Evolutionary conservation across 2,888 invertebrate species (phyloP).

Genomic region (Prionchulus punctatus): DNA sequence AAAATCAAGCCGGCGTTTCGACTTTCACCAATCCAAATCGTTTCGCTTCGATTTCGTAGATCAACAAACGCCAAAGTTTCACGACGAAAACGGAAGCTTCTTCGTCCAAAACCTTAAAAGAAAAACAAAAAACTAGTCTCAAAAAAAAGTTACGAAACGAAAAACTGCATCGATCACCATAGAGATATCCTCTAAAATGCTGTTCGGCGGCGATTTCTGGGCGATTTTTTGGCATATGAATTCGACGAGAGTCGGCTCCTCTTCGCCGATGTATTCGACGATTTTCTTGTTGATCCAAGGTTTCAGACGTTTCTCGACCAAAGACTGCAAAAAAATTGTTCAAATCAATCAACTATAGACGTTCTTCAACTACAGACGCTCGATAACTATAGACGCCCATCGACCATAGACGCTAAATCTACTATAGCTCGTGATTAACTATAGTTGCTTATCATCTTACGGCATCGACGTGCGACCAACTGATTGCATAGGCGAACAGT

Average conservation of each 20-base stretch:
- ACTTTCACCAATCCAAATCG: slow-evolving; percentile 69
- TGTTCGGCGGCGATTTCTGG: slow-evolving; percentile 75
- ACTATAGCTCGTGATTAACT: background rate
- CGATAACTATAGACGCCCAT: no score
- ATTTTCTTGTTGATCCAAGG: slow-evolving; percentile 99
- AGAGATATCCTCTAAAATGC: slow-evolving; percentile 91
- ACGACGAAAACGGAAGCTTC: slow-evolving; percentile 99
- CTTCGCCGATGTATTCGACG: slow-evolving; percentile 96
- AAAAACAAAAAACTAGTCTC: slow-evolving; percentile 14
- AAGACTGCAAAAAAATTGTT: slow-evolving; percentile 40
- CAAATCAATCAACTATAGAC: no score
- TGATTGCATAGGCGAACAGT: slow-evolving; percentile 80
- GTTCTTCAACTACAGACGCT: no score
- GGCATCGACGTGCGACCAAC: slow-evolving; percentile 64
- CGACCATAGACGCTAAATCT: background rate
- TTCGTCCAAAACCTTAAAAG: slow-evolving; percentile 79
- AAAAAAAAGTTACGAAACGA: background rate
- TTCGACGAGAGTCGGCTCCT: slow-evolving; percentile 92
- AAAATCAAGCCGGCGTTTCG: no score
- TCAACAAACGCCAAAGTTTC: slow-evolving; percentile 98
- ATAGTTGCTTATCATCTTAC: slow-evolving; percentile 31
- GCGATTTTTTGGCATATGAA: slow-evolving; percentile 97
- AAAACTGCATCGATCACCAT: slow-evolving; percentile 51
- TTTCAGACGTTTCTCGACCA: slow-evolving; percentile 85
- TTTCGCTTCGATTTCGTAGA: slow-evolving; percentile 98